A percentile compares a stretch with the other conserved stretches of the same genome.
Evolutionary conservation across 2,113 vertebrate genomes (phyloP).

Genomic region (Osmerus eperlanus): DNA sequence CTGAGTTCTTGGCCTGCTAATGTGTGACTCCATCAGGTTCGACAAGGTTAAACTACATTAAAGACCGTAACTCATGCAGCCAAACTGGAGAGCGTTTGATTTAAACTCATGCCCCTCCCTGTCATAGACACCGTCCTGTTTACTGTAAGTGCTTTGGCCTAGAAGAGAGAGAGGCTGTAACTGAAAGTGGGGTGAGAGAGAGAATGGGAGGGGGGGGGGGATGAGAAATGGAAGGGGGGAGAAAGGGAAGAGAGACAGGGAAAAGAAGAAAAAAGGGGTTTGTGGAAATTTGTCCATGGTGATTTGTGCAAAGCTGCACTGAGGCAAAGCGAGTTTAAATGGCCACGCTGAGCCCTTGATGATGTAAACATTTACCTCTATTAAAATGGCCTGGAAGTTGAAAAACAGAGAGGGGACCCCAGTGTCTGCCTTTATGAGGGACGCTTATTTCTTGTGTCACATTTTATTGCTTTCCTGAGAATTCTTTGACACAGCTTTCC

Average conservation of each 20-base stretch:
- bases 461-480: conserved; percentile 49
- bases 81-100: conserved; percentile 1
- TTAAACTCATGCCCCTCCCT: background rate
- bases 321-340: too few species aligned
- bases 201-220: background rate
- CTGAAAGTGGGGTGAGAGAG: conserved; percentile 10
- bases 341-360: too few species aligned
- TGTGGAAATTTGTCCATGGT: too few species aligned
- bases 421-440: conserved; percentile 35
- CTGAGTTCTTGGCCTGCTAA: conserved; percentile 39
- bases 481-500: conserved; percentile 46
- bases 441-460: conserved; percentile 17
- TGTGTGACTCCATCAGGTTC: conserved; percentile 40
- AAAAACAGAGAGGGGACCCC: conserved; percentile 38
- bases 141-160: too few species aligned
- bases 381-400: conserved; percentile 36
- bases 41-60: conserved; percentile 45
- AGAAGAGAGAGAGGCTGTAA: background rate
- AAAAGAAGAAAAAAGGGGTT: background rate
- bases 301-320: too few species aligned
- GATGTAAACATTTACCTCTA: conserved; percentile 48
- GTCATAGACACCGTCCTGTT: too few species aligned
- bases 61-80: conserved; percentile 33
- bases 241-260: background rate
- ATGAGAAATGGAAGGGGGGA: background rate